Base-by-base conservation (phyloP, 2,888 invertebrate genomes). In the Trilocha varians region DNA sequence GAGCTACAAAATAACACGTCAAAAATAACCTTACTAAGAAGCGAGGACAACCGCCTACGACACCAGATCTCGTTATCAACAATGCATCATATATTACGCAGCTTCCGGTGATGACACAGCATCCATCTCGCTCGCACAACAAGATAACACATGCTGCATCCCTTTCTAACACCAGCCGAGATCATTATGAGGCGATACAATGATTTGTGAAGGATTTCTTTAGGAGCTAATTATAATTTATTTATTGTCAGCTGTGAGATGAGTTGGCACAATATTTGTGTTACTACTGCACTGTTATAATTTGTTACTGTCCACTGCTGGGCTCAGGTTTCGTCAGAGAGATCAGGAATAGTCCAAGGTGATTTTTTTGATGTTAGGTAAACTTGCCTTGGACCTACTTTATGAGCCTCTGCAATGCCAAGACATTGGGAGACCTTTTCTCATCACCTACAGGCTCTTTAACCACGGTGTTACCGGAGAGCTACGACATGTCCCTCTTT, bases 81-180 rank as follows among this genome's bases (percentile, higher is more conserved):
- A 84, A 84, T 84, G 78, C 76, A 57, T 78, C 82, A 84, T 84
- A 84, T 80, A 82, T 84, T 83, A 83, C 73, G 42, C 63, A 59
- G 74, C 79, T 84, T 84, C 83, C 84, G 82, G 83, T 72, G 74
- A 68, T 69, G 75, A 70, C 67, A 63, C 63, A 55, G 55, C 47
- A 44, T 39, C 43, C 46, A 13, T 70, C 73, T 48, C 71, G 13
- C 16, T 42, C 35, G 32, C 11, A 5, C 16, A 14, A 18, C 16
- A n/a, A 3, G 14, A 4, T 6, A 5, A 16, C n/a, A 2, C 3
- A 38, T 38, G n/a, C 13, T 32, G 42, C 43, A 13, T 78, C 76
- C 50, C 67, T 39, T 42, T 80, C 69, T 54, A 50, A 69, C 70
- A 73, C 77, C 75, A 68, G 73, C 76, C 77, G 72, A 78, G 76